Evolutionary conservation across 2,888 invertebrate genomes (phyloP).

Genomic region (Abrostola triplasia): DNA sequence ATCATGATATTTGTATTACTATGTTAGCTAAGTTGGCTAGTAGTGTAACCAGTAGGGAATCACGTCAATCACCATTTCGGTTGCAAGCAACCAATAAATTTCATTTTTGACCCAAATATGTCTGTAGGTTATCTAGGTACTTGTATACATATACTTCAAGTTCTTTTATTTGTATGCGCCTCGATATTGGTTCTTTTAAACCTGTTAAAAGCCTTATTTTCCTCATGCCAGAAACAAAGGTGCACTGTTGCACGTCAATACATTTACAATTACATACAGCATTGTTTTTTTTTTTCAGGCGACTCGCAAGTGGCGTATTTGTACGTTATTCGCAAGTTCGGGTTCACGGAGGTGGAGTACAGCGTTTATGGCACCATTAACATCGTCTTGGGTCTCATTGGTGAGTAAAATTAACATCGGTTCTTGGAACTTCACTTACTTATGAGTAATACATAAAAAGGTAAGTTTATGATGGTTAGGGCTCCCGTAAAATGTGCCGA

Average conservation of each 20-base stretch:
- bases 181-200: constrained; percentile 11
- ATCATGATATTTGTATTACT: no score
- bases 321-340: constrained; percentile 83
- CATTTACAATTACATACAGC: background rate
- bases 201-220: constrained; percentile 10
- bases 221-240: constrained; percentile 18
- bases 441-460: constrained; percentile 7
- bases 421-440: constrained; percentile 11
- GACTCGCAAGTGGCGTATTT: constrained; percentile 85
- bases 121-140: no score
- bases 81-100: no score
- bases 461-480: constrained; percentile 6
- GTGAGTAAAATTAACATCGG: constrained; percentile 68
- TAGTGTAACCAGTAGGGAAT: no score
- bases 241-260: background rate
- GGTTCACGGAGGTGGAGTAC: constrained; percentile 83
- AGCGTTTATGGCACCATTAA: constrained; percentile 84
- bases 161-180: background rate
- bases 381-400: constrained; percentile 80
- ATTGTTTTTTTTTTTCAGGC: constrained; percentile 73
- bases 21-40: no score
- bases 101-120: no score
- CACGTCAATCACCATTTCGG: no score
- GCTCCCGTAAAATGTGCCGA: background rate
- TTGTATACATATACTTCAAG: background rate